Percentiles rank a stretch among this genome's conserved stretches.
phyloP scores from a whole-genome alignment of 2,797 vertebrate genomes.

The Eleutherodactylus coqui region DNA sequence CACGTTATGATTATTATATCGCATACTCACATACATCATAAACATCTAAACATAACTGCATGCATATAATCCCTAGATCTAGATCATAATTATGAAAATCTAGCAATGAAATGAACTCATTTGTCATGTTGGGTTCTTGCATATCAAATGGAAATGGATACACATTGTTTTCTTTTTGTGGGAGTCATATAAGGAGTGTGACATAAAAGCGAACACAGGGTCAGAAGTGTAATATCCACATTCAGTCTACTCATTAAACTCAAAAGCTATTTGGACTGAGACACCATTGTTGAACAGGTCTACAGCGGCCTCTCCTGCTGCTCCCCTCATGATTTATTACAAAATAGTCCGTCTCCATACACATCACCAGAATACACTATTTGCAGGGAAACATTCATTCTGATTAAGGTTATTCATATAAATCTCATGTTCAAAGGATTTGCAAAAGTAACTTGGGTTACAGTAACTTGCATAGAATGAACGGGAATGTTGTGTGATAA shows the following conservation, averaged over 20 bases:
- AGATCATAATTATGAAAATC: neutral
- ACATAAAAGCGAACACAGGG: constrained; percentile 52
- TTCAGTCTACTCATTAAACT: constrained; percentile 55
- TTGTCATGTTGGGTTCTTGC: constrained; percentile 3
- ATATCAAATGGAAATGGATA: constrained; percentile 1
- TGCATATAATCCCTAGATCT: neutral
- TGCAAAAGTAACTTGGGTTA: constrained; percentile 25
- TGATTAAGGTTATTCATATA: constrained; percentile 46
- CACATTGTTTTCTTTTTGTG: constrained; percentile 49
- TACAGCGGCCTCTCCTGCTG: constrained; percentile 46
- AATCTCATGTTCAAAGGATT: constrained; percentile 54
- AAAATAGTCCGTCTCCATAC: constrained; percentile 43
- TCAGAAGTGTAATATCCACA: constrained; percentile 56
- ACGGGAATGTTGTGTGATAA: neutral
- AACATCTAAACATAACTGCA: neutral
- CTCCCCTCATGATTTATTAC: constrained; percentile 44
- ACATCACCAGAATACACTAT: constrained; percentile 33
- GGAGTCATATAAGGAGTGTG: constrained; percentile 25
- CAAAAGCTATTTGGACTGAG: constrained; percentile 57
- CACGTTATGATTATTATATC: too few species aligned
- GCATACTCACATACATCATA: neutral
- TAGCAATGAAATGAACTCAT: neutral
- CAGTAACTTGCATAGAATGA: constrained; percentile 36
- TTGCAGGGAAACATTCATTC: constrained; percentile 40
- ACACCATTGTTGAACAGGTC: constrained; percentile 54